Percentiles rank a stretch among this genome's conserved stretches.
phyloP scores from a whole-genome alignment of 2,113 vertebrate species.

The Odocoileus virginianus region DNA sequence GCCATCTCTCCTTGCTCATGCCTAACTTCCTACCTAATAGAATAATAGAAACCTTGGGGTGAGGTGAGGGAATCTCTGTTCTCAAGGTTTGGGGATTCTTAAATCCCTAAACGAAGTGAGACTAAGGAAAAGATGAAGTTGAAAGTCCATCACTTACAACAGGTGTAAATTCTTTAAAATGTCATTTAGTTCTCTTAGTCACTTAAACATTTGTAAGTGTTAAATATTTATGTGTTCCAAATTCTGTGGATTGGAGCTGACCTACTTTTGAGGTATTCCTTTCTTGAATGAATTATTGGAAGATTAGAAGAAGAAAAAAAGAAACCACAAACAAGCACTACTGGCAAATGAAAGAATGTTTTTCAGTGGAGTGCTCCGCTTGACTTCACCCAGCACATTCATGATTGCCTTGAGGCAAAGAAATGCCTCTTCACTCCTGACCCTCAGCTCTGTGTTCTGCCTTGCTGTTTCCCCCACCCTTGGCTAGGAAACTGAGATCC shows the following conservation, averaged over 20 bases:
- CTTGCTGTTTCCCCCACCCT: not conserved
- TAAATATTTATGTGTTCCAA: not conserved
- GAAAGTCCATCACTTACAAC: not conserved
- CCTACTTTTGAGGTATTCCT: not conserved
- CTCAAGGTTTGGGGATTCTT: not conserved
- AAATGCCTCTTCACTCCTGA: not conserved
- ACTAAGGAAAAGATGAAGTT: not conserved
- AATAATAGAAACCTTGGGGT: not conserved
- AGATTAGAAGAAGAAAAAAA: not conserved
- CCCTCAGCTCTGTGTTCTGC: not conserved
- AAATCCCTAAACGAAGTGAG: not conserved
- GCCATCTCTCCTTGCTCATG: not conserved
- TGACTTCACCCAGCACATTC: not conserved
- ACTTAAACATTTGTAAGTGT: not conserved
- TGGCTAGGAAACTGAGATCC: not conserved
- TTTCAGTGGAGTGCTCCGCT: not conserved
- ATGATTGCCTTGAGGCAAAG: not conserved
- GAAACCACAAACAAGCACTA: not conserved
- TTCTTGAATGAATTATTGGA: constrained; percentile 1
- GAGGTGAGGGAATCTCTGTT: not conserved
- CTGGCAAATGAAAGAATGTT: not conserved
- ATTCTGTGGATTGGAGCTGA: not conserved
- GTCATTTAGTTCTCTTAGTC: not conserved
- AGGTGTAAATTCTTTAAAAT: not conserved
- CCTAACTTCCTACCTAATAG: not conserved